Conservation (phyloP, 2,113 vertebrate genomes). For the Lipophrys pholis region DNA sequence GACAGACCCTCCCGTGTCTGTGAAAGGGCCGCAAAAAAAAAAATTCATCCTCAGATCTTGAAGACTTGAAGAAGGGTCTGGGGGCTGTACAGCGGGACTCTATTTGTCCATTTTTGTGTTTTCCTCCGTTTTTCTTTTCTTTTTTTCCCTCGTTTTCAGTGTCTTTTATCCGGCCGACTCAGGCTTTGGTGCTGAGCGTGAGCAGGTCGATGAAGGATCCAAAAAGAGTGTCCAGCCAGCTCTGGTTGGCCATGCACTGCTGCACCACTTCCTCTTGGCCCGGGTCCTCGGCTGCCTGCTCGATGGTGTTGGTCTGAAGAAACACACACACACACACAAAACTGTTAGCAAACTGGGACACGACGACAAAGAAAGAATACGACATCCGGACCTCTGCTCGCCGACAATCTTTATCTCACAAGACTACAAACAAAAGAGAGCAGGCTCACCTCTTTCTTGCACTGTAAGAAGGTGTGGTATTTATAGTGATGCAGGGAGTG, state of each 20-base stretch:
- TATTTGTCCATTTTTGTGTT: slow-evolving; percentile 45
- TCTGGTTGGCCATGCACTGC: slow-evolving; percentile 96
- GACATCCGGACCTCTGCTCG: background rate
- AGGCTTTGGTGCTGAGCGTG: slow-evolving; percentile 86
- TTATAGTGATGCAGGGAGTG: slow-evolving; percentile 97
- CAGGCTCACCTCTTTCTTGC: slow-evolving; percentile 91
- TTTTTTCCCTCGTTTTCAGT: slow-evolving; percentile 25
- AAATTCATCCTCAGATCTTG: slow-evolving; percentile 69
- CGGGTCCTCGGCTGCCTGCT: slow-evolving; percentile 90
- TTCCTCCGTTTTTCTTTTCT: slow-evolving; percentile 21
- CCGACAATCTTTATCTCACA: background rate
- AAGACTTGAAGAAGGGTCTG: slow-evolving; percentile 65
- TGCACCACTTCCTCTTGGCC: slow-evolving; percentile 96
- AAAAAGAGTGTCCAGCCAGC: slow-evolving; percentile 92
- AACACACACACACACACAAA: background rate
- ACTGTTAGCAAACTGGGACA: slow-evolving; percentile 18
- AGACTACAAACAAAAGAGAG: background rate
- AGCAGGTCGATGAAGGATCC: slow-evolving; percentile 92
- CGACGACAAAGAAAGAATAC: background rate
- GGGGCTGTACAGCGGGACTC: slow-evolving; percentile 77
- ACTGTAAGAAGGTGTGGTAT: slow-evolving; percentile 94
- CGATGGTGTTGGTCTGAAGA: slow-evolving; percentile 89
- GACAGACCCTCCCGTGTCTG: slow-evolving; percentile 63
- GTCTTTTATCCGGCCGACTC: slow-evolving; percentile 41
- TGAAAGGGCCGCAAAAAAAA: slow-evolving; percentile 57